Evolutionary conservation across 2,888 invertebrate genomes (phyloP).

Genomic region (Chrysomela aeneicollis): DNA sequence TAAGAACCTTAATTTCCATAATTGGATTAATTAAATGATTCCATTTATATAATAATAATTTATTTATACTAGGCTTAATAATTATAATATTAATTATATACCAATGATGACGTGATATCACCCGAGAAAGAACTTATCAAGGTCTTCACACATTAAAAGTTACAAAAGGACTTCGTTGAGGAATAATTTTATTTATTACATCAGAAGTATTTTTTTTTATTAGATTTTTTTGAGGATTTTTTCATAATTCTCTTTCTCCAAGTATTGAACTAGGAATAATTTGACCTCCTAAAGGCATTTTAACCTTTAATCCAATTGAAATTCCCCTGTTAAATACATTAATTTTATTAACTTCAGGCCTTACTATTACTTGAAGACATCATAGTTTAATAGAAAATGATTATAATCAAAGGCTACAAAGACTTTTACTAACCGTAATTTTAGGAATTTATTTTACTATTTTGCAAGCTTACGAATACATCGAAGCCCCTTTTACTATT

Average conservation of each 20-base stretch:
- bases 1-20: conserved; percentile 67
- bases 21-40: conserved; percentile 71
- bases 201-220: conserved; percentile 73
- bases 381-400: conserved; percentile 65
- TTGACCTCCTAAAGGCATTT: conserved; percentile 73
- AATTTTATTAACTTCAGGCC: conserved; percentile 75
- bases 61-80: conserved; percentile 65
- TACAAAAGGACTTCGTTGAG: conserved; percentile 69
- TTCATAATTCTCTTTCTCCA: conserved; percentile 66
- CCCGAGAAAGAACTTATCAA: conserved; percentile 73
- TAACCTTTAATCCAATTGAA: conserved; percentile 72
- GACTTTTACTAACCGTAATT: conserved; percentile 61
- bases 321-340: conserved; percentile 77
- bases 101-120: conserved; percentile 77
- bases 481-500: conserved; percentile 68
- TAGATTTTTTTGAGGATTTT: conserved; percentile 69
- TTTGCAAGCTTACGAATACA: conserved; percentile 75
- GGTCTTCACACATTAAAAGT: conserved; percentile 70
- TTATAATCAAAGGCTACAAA: conserved; percentile 60
- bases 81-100: conserved; percentile 64
- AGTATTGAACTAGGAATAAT: conserved; percentile 66
- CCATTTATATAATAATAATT: conserved; percentile 64
- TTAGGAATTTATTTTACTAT: conserved; percentile 72
- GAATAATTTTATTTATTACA: conserved; percentile 77
- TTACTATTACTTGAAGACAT: conserved; percentile 73